Percentiles rank a stretch among this genome's conserved stretches.
Evolutionary conservation across 2,113 vertebrate genomes (phyloP).

Genomic region (Felis catus): DNA sequence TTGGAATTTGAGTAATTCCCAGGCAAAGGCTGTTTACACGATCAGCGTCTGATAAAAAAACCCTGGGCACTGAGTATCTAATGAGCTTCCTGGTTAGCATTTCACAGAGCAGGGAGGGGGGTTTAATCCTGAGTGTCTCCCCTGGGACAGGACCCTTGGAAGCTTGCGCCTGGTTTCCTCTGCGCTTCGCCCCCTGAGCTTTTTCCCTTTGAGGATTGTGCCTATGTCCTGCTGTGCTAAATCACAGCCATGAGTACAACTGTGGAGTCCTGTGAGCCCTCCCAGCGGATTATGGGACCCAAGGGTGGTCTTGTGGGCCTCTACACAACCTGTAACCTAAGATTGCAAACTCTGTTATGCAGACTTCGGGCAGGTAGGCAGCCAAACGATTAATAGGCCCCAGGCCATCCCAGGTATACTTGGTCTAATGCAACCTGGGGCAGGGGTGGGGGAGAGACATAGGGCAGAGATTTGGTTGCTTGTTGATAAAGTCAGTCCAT

Average conservation of each 20-base stretch:
- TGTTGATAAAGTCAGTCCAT: not conserved
- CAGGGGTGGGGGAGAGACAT: not conserved
- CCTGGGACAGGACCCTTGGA: not conserved
- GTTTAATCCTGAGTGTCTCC: not conserved
- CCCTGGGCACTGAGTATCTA: not conserved
- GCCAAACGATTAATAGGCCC: not conserved
- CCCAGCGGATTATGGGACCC: not conserved
- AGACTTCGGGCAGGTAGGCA: not conserved
- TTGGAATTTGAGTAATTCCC: not conserved
- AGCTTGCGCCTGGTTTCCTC: no score
- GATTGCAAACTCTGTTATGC: not conserved
- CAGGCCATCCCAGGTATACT: not conserved
- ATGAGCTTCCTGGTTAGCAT: not conserved
- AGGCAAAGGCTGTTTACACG: not conserved
- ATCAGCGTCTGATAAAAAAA: rapidly evolving
- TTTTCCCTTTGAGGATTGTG: not conserved
- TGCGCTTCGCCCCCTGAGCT: rapidly evolving
- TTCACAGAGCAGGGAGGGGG: not conserved
- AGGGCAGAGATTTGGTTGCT: not conserved
- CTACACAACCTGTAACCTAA: not conserved
- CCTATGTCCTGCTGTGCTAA: not conserved
- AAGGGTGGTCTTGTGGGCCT: not conserved
- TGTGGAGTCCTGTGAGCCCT: not conserved
- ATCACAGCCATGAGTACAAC: not conserved
- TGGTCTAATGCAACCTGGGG: not conserved